phyloP scores from a whole-genome alignment of 1,140 invertebrate species.

The Cotesia typhae region DNA sequence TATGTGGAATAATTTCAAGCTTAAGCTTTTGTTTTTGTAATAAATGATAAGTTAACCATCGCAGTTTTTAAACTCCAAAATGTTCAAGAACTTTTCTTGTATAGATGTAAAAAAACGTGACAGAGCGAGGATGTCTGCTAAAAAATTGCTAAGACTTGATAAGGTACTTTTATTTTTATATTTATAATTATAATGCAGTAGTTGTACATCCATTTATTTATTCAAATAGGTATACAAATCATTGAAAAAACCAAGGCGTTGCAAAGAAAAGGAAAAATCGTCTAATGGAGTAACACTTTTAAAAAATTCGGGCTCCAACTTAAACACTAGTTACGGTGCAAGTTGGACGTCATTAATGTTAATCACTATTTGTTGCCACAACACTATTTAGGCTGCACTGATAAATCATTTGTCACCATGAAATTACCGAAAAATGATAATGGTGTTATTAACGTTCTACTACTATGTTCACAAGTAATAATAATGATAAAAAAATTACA shows the following conservation, averaged over 20 bases:
- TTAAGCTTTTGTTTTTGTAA: too few relatives aligned
- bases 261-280: slow-evolving; percentile 88
- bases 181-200: neutral
- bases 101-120: slow-evolving; percentile 81
- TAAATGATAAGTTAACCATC: too few relatives aligned
- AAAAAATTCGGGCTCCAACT: slow-evolving; percentile 52
- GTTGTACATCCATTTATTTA: slow-evolving; percentile 39
- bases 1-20: too few relatives aligned
- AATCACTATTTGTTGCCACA: slow-evolving; percentile 85
- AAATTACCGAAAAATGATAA: slow-evolving; percentile 67
- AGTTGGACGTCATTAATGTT: slow-evolving; percentile 47
- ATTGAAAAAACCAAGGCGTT: slow-evolving; percentile 82
- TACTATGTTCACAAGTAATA: slow-evolving; percentile 85
- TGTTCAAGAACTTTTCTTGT: slow-evolving; percentile 50
- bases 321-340: slow-evolving; percentile 48
- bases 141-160: slow-evolving; percentile 85
- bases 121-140: slow-evolving; percentile 81
- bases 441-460: slow-evolving; percentile 84
- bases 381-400: slow-evolving; percentile 73
- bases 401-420: slow-evolving; percentile 63
- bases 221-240: slow-evolving; percentile 77
- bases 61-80: too few relatives aligned
- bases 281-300: slow-evolving; percentile 82
- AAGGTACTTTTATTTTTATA: slow-evolving; percentile 68
- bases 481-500: slow-evolving; percentile 23